These are phyloP conservation scores for Tetropium fuscum DNA, from an alignment of 2,888 invertebrate species.

Conservation along the genomic window DNA sequence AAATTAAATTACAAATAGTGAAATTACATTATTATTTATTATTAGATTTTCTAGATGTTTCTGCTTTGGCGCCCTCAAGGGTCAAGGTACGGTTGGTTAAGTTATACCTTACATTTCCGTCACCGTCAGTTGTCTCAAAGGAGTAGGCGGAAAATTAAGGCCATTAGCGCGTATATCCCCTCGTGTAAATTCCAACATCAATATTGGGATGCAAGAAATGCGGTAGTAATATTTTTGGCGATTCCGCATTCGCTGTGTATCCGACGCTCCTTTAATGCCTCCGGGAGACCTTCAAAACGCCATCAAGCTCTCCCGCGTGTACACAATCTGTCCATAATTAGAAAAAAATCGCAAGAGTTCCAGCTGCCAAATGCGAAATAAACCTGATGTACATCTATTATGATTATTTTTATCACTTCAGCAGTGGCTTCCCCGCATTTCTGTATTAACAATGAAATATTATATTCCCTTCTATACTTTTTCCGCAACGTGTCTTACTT, in stretches of 20 bases:
- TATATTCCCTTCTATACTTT: not conserved
- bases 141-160: no score
- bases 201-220: constrained; percentile 33
- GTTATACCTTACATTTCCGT: no score
- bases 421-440: not conserved
- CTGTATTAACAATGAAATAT: not conserved
- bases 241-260: constrained; percentile 45
- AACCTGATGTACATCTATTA: constrained; percentile 31
- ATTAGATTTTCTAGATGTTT: no score
- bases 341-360: constrained; percentile 47
- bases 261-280: constrained; percentile 51
- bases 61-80: no score
- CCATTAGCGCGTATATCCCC: no score
- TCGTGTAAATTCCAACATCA: no score
- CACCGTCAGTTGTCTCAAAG: no score
- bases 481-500: no score
- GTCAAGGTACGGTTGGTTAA: no score
- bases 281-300: constrained; percentile 56
- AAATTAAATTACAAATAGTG: no score
- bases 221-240: constrained; percentile 44
- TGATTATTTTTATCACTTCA: constrained; percentile 25
- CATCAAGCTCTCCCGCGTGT: constrained; percentile 52
- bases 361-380: constrained; percentile 49
- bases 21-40: no score
- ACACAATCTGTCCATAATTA: constrained; percentile 56